Conservation (phyloP, 2,888 invertebrate species). For the Ormia ochracea region DNA sequence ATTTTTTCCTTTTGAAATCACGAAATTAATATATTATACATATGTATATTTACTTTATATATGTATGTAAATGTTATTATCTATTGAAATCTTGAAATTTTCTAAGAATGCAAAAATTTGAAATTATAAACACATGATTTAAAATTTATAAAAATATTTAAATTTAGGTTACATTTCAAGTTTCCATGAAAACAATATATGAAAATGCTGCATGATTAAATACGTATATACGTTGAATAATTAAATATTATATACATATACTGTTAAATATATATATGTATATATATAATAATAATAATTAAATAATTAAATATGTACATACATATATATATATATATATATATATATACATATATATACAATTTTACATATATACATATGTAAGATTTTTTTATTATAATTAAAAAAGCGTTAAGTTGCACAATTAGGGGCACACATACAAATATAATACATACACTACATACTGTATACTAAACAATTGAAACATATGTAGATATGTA, state of each 20-base stretch:
- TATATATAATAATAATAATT: no score
- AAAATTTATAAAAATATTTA: slow-evolving; percentile 11
- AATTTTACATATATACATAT: background rate
- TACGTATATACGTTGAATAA: no score
- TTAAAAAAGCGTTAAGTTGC: background rate
- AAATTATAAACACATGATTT: slow-evolving; percentile 16
- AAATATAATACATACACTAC: slow-evolving; percentile 55
- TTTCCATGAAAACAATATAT: no score
- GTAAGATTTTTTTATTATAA: background rate
- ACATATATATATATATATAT: background rate
- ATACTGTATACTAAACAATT: slow-evolving; percentile 59
- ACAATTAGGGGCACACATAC: background rate
- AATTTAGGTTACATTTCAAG: slow-evolving; percentile 28
- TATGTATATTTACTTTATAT: slow-evolving; percentile 50
- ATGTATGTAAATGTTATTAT: slow-evolving; percentile 56
- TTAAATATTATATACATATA: no score
- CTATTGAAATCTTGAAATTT: slow-evolving; percentile 52
- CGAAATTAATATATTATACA: slow-evolving; percentile 35
- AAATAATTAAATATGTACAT: no score
- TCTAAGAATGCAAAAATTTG: slow-evolving; percentile 5
- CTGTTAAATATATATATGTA: no score
- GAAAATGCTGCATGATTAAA: no score
- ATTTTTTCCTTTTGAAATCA: slow-evolving; percentile 17
- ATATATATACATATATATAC: slow-evolving; percentile 64
- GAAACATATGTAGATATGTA: no score